phyloP scores from a whole-genome alignment of 2,888 invertebrate genomes.

The Habrosyne pyritoides region DNA sequence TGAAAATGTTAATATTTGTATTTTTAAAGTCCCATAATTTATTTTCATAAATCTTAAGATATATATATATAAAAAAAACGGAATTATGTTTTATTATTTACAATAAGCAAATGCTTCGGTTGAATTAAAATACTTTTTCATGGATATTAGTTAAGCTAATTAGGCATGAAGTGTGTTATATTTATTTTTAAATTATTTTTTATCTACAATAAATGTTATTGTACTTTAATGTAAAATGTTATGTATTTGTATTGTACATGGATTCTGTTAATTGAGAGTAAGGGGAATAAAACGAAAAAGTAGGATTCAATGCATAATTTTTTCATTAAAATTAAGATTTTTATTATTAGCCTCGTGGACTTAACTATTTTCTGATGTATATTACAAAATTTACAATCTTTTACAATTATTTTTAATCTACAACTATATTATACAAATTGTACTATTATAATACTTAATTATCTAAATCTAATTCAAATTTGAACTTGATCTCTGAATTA shows the following conservation, averaged over 20 bases:
- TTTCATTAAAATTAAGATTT: constrained; percentile 50
- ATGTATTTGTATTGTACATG: too few species aligned
- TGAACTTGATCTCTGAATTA: constrained; percentile 51
- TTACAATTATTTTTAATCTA: constrained; percentile 34
- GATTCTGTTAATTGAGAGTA: not conserved
- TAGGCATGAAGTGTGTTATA: too few species aligned
- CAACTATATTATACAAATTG: constrained; percentile 8
- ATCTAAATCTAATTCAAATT: constrained; percentile 28
- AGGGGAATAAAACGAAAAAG: constrained; percentile 48
- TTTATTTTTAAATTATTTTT: too few species aligned
- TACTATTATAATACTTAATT: constrained; percentile 6
- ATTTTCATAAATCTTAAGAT: too few species aligned
- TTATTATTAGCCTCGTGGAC: constrained; percentile 68
- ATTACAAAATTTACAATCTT: constrained; percentile 65
- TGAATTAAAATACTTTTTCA: too few species aligned
- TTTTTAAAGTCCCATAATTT: too few species aligned
- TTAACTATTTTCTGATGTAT: constrained; percentile 46
- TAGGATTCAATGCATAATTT: constrained; percentile 42
- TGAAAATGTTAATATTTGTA: constrained; percentile 8
- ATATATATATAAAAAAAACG: too few species aligned
- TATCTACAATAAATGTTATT: not conserved
- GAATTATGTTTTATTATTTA: too few species aligned
- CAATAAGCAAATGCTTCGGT: too few species aligned
- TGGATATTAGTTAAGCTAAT: too few species aligned
- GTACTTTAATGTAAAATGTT: too few species aligned